These are phyloP conservation scores for Beaufortia kweichowensis DNA, from an alignment of 2,113 vertebrate species.

Conservation along the genomic window DNA sequence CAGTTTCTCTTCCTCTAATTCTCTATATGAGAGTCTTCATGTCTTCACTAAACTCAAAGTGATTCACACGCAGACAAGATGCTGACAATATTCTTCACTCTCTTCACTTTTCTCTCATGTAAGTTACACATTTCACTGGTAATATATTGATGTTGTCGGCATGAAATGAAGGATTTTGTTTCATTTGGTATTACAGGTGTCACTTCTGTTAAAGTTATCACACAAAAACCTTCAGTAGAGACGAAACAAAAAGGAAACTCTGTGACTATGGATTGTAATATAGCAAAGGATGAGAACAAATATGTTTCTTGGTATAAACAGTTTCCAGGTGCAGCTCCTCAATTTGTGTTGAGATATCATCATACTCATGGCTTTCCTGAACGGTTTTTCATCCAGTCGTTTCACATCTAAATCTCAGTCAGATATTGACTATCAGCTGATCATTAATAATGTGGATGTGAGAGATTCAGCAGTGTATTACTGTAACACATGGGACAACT, in stretches of 20 bases:
- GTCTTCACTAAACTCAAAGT: neutral
- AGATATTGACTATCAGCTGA: slow-evolving; percentile 57
- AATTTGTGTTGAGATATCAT: slow-evolving; percentile 37
- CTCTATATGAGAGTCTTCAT: neutral
- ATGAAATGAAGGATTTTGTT: neutral
- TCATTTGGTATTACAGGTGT: slow-evolving; percentile 37
- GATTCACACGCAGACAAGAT: slow-evolving; percentile 23
- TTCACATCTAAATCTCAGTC: slow-evolving; percentile 59
- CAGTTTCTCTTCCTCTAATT: neutral
- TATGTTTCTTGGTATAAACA: slow-evolving; percentile 58
- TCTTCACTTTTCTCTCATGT: slow-evolving; percentile 36
- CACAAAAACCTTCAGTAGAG: slow-evolving; percentile 6
- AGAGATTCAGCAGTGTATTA: slow-evolving; percentile 66
- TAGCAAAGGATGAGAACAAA: rapidly evolving
- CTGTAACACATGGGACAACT: slow-evolving; percentile 33
- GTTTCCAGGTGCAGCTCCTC: slow-evolving; percentile 40
- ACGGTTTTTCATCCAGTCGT: slow-evolving; percentile 30
- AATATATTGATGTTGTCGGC: neutral
- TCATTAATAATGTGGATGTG: slow-evolving; percentile 58
- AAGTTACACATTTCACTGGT: slow-evolving; percentile 25
- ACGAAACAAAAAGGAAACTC: slow-evolving; percentile 6
- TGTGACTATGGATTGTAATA: slow-evolving; percentile 37
- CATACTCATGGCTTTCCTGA: rapidly evolving
- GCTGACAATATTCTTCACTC: slow-evolving; percentile 16
- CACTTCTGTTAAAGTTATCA: slow-evolving; percentile 34